Conservation (phyloP, 2,888 invertebrate species). For the Theretra japonica region DNA sequence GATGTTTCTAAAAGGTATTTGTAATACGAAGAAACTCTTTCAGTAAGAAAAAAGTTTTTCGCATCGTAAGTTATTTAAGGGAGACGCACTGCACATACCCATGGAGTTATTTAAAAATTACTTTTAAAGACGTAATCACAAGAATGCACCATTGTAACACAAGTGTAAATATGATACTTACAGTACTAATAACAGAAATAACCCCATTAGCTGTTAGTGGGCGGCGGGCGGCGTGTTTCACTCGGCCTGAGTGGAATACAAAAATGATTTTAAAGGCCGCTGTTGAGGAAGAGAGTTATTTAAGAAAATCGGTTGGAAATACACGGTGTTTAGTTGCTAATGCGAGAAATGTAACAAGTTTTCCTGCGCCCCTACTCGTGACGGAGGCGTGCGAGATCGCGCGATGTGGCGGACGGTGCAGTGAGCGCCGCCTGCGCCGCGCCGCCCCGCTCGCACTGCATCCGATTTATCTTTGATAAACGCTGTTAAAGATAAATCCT, state of each 20-base stretch:
- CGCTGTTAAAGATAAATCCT: slow-evolving; percentile 32
- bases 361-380: slow-evolving; percentile 34
- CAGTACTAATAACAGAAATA: slow-evolving; percentile 21
- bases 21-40: too few relatives aligned
- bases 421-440: slow-evolving; percentile 41
- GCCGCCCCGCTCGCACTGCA: slow-evolving; percentile 47
- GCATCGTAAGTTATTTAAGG: too few relatives aligned
- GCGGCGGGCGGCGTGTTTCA: background rate
- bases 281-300: slow-evolving; percentile 28
- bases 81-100: too few relatives aligned
- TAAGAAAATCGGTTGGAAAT: slow-evolving; percentile 27
- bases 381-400: slow-evolving; percentile 45
- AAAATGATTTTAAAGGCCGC: slow-evolving; percentile 10
- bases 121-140: background rate
- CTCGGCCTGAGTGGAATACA: background rate
- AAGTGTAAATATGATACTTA: slow-evolving; percentile 25
- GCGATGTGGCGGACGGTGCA: slow-evolving; percentile 8
- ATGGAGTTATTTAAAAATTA: background rate
- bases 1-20: too few relatives aligned
- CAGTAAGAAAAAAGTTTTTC: too few relatives aligned
- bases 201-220: slow-evolving; percentile 14
- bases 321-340: slow-evolving; percentile 28
- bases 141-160: slow-evolving; percentile 28
- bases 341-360: slow-evolving; percentile 32
- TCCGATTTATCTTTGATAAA: slow-evolving; percentile 48